Base-by-base conservation (phyloP, 1,140 invertebrate genomes). In the Drosophila mayri region DNA sequence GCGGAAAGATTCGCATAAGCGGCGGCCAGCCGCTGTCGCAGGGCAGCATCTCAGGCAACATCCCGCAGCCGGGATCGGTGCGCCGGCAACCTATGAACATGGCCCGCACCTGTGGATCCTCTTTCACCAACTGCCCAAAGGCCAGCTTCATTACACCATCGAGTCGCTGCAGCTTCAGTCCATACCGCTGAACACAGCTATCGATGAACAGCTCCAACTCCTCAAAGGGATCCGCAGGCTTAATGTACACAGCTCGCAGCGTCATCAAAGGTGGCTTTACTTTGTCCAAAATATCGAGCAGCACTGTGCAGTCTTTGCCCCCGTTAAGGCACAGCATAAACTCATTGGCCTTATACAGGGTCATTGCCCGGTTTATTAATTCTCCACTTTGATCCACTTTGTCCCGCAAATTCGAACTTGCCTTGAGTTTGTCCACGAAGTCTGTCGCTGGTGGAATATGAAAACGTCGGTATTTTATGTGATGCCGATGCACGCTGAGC, bases 251-350 rank as follows among this genome's bases (percentile, higher is more conserved):
- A 14, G 95, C 93, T 86, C 94, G 94, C 11, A 97, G 30, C 3
- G 49, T 76, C 52, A 78, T 64, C 58, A 46, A 40, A 14, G 35
- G 44, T 1, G 52, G 47, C 11, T 37, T 25, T 9, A 55, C n/a
- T 30, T 61, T 81, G 16, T 63, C 25, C 9, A 90, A n/a, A 25
- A 99, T 91, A 93, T 99, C 97, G 55, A 99, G 93, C 20, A 99
- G 93, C 3, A 96, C 97, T 7, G 98, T 98, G 91, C 98, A 99
- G 93, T 99, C 98, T 94, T 99, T 99, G 3, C 98, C 98, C 14
- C 98, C 98, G 93, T 99, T 99, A 88, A 99, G 99, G 64, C 97
- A 97, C 43, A 99, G 79, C 92, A 98, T 97, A 49, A 98, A 92
- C 92, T 98, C 95, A 66, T 96, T 94, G 14, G 95, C 68, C 35